phyloP scores from a whole-genome alignment of 2,113 vertebrate genomes.

The Litocranius walleri region DNA sequence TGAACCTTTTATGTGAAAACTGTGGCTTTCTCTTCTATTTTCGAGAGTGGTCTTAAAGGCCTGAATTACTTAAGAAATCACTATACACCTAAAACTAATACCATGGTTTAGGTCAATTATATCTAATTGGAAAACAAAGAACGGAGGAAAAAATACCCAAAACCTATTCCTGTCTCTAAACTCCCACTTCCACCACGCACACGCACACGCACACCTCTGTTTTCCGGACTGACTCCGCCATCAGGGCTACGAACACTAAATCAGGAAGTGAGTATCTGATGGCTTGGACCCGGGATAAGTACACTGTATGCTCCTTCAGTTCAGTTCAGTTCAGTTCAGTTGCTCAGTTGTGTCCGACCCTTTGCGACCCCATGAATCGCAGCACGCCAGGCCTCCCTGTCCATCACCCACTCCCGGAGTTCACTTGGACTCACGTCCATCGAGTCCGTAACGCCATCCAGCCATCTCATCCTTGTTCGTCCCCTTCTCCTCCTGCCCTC shows the following conservation, averaged over 20 bases:
- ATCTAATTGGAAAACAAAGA: not conserved
- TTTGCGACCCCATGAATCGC: too few relatives aligned
- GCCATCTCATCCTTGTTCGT: too few relatives aligned
- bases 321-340: too few relatives aligned
- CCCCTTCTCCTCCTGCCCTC: too few relatives aligned
- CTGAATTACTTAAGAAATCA: not conserved
- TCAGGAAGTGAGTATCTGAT: not conserved
- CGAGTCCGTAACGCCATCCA: too few relatives aligned
- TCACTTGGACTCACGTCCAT: too few relatives aligned
- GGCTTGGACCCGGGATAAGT: not conserved
- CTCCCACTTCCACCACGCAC: not conserved
- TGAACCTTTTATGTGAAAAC: not conserved
- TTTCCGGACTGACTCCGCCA: not conserved
- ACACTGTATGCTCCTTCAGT: too few relatives aligned
- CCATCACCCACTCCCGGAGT: too few relatives aligned
- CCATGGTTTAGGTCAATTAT: not conserved
- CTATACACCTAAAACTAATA: not conserved
- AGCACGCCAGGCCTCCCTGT: too few relatives aligned
- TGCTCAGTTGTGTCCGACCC: rapidly evolving
- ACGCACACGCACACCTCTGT: not conserved
- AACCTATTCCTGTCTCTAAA: not conserved
- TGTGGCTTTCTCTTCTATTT: not conserved
- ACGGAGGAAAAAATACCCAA: not conserved
- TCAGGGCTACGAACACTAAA: not conserved
- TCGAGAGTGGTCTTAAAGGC: not conserved